These are phyloP conservation scores for Adelosebastes latens DNA, from an alignment of 2,797 vertebrate species.

Conservation along the genomic window DNA sequence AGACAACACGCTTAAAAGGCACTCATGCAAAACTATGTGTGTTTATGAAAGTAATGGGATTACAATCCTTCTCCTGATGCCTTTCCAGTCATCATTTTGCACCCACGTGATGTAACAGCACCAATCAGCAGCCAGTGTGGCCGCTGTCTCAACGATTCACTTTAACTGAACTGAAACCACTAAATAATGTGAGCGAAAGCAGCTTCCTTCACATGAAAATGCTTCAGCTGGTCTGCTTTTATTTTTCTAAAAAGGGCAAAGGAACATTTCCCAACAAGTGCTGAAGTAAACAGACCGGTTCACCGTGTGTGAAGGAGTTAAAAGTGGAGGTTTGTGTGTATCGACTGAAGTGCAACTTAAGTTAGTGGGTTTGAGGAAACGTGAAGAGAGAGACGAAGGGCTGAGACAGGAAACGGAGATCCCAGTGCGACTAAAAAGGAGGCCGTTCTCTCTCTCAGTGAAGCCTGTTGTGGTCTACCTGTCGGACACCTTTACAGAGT, in stretches of 20 bases:
- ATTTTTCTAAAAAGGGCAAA: not conserved
- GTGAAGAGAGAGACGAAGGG: not conserved
- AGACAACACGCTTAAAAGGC: not conserved
- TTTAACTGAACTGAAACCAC: not conserved
- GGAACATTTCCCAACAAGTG: not conserved
- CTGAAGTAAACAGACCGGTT: not conserved
- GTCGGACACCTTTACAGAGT: not conserved
- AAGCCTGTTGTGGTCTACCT: not conserved
- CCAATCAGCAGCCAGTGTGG: not conserved
- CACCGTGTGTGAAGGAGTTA: not conserved
- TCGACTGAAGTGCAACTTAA: slow-evolving; percentile 44
- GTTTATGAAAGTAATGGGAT: not conserved
- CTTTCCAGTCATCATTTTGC: not conserved
- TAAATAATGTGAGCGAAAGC: not conserved
- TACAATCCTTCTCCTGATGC: not conserved
- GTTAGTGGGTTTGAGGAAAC: not conserved
- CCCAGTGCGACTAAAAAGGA: not conserved
- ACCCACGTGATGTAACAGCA: not conserved
- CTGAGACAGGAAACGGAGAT: not conserved
- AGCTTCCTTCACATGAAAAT: not conserved
- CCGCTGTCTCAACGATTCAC: not conserved
- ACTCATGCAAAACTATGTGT: not conserved
- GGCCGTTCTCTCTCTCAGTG: not conserved
- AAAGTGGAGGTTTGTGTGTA: slow-evolving; percentile 58
- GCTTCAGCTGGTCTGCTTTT: not conserved